Evolutionary conservation across 2,797 vertebrate species (phyloP).

Genomic region (Cephalopachus bancanus): DNA sequence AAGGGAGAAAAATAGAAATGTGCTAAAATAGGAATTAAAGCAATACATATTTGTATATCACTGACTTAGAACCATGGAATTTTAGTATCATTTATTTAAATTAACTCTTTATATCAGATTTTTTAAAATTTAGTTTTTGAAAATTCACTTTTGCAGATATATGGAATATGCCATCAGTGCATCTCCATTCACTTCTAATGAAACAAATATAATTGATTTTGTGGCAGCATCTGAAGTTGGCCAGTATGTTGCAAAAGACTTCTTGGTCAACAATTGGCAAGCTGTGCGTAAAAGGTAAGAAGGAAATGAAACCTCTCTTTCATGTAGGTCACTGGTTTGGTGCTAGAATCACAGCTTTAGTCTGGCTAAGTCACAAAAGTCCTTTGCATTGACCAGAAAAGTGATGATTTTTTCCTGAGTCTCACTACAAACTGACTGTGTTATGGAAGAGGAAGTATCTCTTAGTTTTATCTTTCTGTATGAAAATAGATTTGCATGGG

Average conservation of each 20-base stretch:
- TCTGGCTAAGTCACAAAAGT: not conserved
- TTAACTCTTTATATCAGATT: not conserved
- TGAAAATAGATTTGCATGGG: not conserved
- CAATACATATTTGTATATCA: not conserved
- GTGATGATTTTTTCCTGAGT: not conserved
- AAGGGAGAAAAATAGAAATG: conserved; percentile 12
- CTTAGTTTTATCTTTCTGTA: not conserved
- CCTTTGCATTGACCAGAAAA: not conserved
- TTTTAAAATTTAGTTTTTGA: conserved; percentile 56
- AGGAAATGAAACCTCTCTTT: not conserved
- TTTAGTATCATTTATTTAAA: conserved; percentile 40
- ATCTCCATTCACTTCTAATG: conserved; percentile 62
- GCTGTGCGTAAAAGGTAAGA: conserved; percentile 85
- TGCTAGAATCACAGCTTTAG: not conserved
- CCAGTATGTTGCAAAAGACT: conserved; percentile 87
- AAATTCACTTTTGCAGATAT: conserved; percentile 84
- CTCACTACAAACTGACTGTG: not conserved
- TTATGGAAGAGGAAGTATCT: not conserved
- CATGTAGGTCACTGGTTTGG: not conserved
- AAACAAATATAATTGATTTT: conserved; percentile 68
- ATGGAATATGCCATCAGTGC: conserved; percentile 85
- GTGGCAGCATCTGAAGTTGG: conserved; percentile 87
- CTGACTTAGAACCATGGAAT: not conserved
- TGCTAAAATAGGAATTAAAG: not conserved
- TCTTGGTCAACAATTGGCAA: conserved; percentile 88